Evolutionary conservation across 2,888 invertebrate genomes (phyloP).

Genomic region (Maniola hyperantus): DNA sequence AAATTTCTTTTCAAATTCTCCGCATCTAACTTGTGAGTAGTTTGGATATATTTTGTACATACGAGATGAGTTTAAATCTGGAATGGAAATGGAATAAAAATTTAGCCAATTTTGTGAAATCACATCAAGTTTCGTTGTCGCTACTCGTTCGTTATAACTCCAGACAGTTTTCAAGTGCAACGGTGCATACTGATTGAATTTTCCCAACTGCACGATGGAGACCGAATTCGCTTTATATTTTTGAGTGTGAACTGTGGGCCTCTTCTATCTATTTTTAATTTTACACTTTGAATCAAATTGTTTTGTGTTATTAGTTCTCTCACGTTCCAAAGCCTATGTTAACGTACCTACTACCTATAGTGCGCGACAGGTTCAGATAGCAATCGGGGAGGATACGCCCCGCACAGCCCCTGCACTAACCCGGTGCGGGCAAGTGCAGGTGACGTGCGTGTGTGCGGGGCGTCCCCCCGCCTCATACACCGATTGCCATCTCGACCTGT

Average conservation of each 20-base stretch:
- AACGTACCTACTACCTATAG: too few relatives aligned
- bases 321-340: too few relatives aligned
- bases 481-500: too few relatives aligned
- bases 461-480: too few relatives aligned
- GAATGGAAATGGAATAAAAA: not conserved
- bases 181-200: conserved; percentile 1
- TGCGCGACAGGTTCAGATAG: too few relatives aligned
- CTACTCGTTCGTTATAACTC: not conserved
- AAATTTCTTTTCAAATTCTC: not conserved
- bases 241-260: not conserved
- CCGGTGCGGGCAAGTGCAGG: too few relatives aligned
- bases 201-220: not conserved
- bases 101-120: not conserved
- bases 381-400: too few relatives aligned
- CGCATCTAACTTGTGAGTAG: not conserved
- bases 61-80: too few relatives aligned
- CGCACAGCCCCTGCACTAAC: too few relatives aligned
- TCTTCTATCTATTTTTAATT: not conserved
- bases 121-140: not conserved
- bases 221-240: not conserved
- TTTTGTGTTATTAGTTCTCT: not conserved
- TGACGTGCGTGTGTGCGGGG: too few relatives aligned
- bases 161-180: conserved; percentile 1
- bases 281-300: not conserved
- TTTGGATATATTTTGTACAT: not conserved